phyloP scores from a whole-genome alignment of 1,140 invertebrate genomes.

The Doryteuthis pealeii region DNA sequence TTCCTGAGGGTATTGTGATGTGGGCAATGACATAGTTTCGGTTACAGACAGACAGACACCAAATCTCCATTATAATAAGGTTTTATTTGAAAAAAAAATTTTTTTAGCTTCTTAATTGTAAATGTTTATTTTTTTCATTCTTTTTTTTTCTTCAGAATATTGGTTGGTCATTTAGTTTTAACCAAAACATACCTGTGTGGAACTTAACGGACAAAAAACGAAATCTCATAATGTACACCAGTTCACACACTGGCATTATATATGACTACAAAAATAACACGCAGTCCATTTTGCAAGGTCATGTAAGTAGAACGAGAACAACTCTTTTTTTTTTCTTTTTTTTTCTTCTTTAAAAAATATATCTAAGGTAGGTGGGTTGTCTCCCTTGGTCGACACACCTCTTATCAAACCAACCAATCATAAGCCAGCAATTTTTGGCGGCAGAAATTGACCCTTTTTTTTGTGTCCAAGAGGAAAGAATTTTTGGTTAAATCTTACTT shows the following conservation, averaged over 20 bases:
- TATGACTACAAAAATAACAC: conserved; percentile 59
- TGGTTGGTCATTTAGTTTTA: conserved; percentile 59
- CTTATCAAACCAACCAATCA: no score
- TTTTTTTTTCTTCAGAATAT: conserved; percentile 49
- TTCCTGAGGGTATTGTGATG: not conserved
- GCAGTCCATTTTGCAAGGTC: conserved; percentile 59
- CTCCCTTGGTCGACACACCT: no score
- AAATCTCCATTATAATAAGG: no score
- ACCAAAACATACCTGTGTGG: conserved; percentile 54
- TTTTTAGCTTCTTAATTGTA: not conserved
- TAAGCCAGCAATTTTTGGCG: no score
- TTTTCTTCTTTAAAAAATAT: no score
- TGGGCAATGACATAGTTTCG: no score
- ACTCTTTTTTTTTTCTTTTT: no score
- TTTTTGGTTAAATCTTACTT: no score
- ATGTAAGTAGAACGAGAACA: conserved; percentile 59
- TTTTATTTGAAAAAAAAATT: not conserved
- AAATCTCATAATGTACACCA: conserved; percentile 56
- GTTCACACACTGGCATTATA: conserved; percentile 58
- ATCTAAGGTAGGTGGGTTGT: no score
- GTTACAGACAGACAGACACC: no score
- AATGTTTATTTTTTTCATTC: not conserved
- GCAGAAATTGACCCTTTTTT: no score
- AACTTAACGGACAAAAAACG: conserved; percentile 55
- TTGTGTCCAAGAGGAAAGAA: no score